Evolutionary conservation across 2,888 invertebrate genomes (phyloP).

Genomic region (Cerastis leucographa): DNA sequence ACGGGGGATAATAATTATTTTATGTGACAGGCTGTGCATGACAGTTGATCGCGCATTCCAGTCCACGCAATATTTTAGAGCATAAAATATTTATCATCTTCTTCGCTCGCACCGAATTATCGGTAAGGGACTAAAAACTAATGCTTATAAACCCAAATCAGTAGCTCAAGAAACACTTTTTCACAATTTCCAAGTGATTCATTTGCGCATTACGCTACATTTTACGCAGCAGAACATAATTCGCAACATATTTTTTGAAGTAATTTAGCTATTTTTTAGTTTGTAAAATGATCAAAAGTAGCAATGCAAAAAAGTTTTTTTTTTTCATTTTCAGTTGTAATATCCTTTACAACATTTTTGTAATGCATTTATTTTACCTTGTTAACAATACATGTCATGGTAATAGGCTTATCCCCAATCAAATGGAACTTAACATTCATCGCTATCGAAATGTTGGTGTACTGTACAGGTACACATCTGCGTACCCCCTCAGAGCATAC

Average conservation of each 20-base stretch:
- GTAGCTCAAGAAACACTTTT: no score
- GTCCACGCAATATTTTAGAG: constrained; percentile 13
- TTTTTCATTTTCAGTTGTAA: no score
- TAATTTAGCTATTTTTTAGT: background rate
- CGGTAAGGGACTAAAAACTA: background rate
- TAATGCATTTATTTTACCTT: no score
- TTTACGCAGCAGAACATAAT: constrained; percentile 65
- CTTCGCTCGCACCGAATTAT: constrained; percentile 24
- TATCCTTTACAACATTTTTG: no score
- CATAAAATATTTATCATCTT: constrained; percentile 39
- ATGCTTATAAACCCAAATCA: constrained; percentile 42
- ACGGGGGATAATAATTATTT: constrained; percentile 80
- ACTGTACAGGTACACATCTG: no score
- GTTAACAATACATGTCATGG: no score
- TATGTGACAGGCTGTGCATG: constrained; percentile 73
- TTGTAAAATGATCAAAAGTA: background rate
- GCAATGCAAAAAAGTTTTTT: no score
- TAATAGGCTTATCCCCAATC: no score
- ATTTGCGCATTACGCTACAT: constrained; percentile 82
- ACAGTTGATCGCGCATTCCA: constrained; percentile 61
- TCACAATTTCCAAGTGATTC: constrained; percentile 68
- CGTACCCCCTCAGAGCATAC: no score
- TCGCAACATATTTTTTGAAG: background rate
- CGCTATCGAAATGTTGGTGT: no score
- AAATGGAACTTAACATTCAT: no score